Percentiles rank a stretch among this genome's conserved stretches.
These are phyloP conservation scores for Heteronetta atricapilla DNA, from an alignment of 2,113 vertebrate genomes.

Conservation along the genomic window DNA sequence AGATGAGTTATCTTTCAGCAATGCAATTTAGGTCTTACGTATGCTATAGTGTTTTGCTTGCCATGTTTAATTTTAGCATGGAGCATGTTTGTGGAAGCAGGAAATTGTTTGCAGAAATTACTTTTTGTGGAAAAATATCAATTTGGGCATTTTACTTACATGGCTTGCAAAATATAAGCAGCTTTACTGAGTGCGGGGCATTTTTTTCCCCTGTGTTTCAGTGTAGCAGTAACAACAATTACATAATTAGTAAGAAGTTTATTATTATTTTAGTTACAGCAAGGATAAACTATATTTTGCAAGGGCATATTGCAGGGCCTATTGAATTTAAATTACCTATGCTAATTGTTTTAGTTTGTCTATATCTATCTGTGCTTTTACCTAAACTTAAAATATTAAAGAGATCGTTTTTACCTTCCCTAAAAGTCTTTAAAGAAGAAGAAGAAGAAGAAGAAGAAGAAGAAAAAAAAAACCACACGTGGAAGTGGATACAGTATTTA, in stretches of 20 bases:
- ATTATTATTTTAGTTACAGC: slow-evolving; percentile 30
- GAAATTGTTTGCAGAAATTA: not conserved
- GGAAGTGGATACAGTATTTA: not conserved
- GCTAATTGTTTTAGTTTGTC: not conserved
- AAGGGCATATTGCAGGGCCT: not conserved
- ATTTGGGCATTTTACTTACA: not conserved
- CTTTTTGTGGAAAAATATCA: not conserved
- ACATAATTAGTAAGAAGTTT: not conserved
- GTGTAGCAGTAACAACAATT: not conserved
- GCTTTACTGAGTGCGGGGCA: not conserved
- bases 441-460: not conserved
- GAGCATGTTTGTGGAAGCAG: not conserved
- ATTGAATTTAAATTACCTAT: not conserved
- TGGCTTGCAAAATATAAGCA: not conserved
- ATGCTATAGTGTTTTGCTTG: not conserved
- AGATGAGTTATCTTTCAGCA: not conserved
- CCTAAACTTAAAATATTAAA: not conserved
- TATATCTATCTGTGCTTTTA: not conserved
- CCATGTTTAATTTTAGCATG: not conserved
- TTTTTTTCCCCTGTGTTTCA: not conserved
- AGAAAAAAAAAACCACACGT: accelerated
- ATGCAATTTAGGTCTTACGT: not conserved
- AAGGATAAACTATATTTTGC: not conserved
- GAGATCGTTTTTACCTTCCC: not conserved
- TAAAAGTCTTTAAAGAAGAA: not conserved